Evolutionary conservation across 2,113 vertebrate genomes (phyloP), one percentile per base, ranked within the genome.

Genomic region (Sylvilagus bachmani): DNA sequence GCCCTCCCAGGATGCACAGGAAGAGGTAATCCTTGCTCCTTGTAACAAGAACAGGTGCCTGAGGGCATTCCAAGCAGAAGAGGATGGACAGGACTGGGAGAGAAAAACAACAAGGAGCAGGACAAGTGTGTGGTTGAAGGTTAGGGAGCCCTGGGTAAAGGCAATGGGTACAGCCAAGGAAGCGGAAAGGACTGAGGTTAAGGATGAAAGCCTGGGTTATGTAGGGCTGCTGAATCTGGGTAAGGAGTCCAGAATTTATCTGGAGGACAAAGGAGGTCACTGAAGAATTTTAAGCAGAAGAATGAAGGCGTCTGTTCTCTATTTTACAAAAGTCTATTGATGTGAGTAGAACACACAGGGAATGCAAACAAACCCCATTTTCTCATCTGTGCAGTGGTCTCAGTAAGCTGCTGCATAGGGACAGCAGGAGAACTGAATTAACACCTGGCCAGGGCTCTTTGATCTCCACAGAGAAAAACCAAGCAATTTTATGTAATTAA

Each of bases 221-320:
- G 7, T 66, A 51, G 71, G 24, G n/a, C 33, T 55, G 19, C 13
- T 16, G n/a, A 87, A 49, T 13, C 49, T 13, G 31, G 67, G 51
- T 53, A 58, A 33, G 21, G 93, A 87, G 38, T 44, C 80, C 61
- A 33, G 77, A 73, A 89, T 80, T 79, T 89, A 58, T 82, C 73
- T 51, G 38, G 13, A 79, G 71, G 82, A 66, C 44, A 82, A 24
- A 86, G 67, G 66, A 81, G 66, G 62, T 29, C 82, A 61, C 2
- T 36, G 75, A 85, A 81, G 36, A n/a, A 51, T 77, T 91, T 80
- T 69, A 80, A 88, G 86, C 44, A 71, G 51, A 93, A 38, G 82
- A 82, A 84, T 53, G 58, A 93, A 88, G 55, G 21, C 77, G 66
- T 27, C 27, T 70, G 22, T 21, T 61, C 22, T 33, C 6, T 14